Percentiles rank a stretch among this genome's conserved stretches.
Conservation (phyloP, 2,797 vertebrate genomes). For the Aselliscus stoliczkanus region DNA sequence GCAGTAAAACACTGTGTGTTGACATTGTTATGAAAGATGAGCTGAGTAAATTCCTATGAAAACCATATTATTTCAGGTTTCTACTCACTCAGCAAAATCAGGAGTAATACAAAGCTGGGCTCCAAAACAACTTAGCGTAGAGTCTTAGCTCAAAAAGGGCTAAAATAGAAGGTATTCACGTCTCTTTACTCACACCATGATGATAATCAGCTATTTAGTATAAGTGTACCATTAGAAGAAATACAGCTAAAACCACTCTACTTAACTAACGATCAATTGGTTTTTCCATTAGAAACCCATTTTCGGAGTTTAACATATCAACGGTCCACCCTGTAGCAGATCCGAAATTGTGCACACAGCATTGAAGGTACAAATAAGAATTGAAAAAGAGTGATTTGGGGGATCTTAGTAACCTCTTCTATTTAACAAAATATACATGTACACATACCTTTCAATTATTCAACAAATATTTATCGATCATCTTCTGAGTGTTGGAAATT, state of each 20-base stretch:
- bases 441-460: neutral
- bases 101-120: neutral
- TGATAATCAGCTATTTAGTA: constrained; percentile 34
- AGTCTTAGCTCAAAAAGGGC: neutral
- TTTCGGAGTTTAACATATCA: constrained; percentile 48
- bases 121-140: neutral
- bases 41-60: constrained; percentile 44
- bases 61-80: neutral
- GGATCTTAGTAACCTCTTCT: neutral
- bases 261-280: constrained; percentile 50
- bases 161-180: neutral
- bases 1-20: neutral
- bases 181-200: constrained; percentile 53
- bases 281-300: constrained; percentile 58
- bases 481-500: neutral
- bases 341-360: constrained; percentile 14
- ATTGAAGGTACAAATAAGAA: constrained; percentile 1
- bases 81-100: neutral
- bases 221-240: constrained; percentile 22
- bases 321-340: neutral
- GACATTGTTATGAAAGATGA: constrained; percentile 37
- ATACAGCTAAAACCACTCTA: neutral
- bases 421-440: neutral
- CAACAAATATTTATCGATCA: neutral
- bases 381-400: neutral